A percentile compares a stretch with the other conserved stretches of the same genome.
These are phyloP conservation scores for Corythaeola cristata DNA, from an alignment of 2,113 vertebrate species.

Conservation along the genomic window DNA sequence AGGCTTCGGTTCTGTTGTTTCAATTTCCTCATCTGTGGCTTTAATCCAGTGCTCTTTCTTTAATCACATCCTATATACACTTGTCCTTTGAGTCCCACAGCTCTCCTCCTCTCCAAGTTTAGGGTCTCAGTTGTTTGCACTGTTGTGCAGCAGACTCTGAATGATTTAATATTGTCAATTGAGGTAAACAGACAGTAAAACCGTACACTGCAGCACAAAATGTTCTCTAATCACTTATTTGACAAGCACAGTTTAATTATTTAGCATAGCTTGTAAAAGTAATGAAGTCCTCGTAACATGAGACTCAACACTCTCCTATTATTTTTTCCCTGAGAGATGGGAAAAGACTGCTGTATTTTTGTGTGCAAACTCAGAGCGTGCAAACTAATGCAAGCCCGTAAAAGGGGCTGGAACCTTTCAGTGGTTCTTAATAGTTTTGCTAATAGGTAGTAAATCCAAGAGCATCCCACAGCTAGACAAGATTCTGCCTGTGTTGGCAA, in stretches of 20 bases:
- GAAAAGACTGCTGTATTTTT: background rate
- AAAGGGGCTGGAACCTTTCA: conserved; percentile 17
- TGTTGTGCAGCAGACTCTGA: background rate
- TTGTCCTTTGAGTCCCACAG: background rate
- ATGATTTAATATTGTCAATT: background rate
- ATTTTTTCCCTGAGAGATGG: conserved; percentile 1
- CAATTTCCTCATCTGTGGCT: background rate
- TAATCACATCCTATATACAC: background rate
- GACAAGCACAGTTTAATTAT: conserved; percentile 44
- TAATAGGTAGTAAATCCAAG: conserved; percentile 44
- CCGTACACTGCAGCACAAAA: background rate
- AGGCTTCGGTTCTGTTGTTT: background rate
- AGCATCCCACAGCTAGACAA: conserved; percentile 54
- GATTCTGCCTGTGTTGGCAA: conserved; percentile 50
- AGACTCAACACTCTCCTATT: conserved; percentile 1
- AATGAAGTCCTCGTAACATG: conserved; percentile 28
- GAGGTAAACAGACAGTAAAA: background rate
- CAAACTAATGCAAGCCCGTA: background rate
- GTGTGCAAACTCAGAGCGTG: background rate
- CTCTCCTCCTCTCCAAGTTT: background rate
- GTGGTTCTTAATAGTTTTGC: conserved; percentile 22
- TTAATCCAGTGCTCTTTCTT: background rate
- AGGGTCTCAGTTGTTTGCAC: background rate
- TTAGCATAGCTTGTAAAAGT: conserved; percentile 19
- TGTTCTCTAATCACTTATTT: conserved; percentile 38